Conservation (phyloP, 2,888 invertebrate genomes). For the Callimorpha dominula region DNA sequence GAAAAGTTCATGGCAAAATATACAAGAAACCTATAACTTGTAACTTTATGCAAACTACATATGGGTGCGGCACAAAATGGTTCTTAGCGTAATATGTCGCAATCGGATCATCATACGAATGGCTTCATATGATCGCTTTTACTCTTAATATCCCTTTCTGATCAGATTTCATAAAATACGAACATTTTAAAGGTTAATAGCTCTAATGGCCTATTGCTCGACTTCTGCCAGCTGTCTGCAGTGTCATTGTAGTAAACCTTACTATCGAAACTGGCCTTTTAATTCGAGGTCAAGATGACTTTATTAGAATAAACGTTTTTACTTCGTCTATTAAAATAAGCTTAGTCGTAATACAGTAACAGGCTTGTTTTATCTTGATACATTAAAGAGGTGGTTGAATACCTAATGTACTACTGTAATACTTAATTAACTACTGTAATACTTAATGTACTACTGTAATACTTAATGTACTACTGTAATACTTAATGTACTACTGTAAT, state of each 20-base stretch:
- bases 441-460: too few species aligned
- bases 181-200: conserved; percentile 38
- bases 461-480: too few species aligned
- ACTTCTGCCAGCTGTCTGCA: conserved; percentile 23
- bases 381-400: conserved; percentile 14
- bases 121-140: conserved; percentile 24
- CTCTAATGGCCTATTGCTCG: conserved; percentile 33
- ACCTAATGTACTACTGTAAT: neutral
- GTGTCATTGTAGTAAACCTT: conserved; percentile 29
- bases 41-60: conserved; percentile 21
- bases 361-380: conserved; percentile 18
- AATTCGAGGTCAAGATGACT: conserved; percentile 23
- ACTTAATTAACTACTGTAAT: too few species aligned
- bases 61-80: conserved; percentile 25
- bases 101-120: conserved; percentile 37
- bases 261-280: conserved; percentile 24
- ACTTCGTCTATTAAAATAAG: conserved; percentile 25
- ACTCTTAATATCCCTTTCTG: conserved; percentile 27
- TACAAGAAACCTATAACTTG: conserved; percentile 8
- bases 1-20: conserved; percentile 43
- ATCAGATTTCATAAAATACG: conserved; percentile 27
- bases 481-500: too few species aligned
- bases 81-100: conserved; percentile 21
- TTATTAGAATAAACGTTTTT: conserved; percentile 16
- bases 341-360: conserved; percentile 23